Evolutionary conservation across 2,797 vertebrate species (phyloP), one percentile per base, ranked within the genome.

Genomic region (Peromyscus nudipes): DNA sequence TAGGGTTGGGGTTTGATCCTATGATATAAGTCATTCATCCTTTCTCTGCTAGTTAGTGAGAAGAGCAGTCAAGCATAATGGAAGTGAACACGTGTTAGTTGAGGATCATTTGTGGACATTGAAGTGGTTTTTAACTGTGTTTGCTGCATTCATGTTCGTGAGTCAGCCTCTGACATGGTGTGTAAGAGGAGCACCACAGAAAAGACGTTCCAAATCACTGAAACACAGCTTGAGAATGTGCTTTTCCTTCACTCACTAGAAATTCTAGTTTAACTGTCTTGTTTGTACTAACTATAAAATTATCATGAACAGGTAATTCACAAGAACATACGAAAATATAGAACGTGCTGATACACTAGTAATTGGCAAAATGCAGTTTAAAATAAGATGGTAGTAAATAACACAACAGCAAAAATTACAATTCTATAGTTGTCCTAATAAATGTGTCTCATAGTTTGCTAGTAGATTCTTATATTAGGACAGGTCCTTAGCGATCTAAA

Each of bases 1-100:
- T 29, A 43, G 65, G 65, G 6, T n/a, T 76, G 67, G 19, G 14
- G 29, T 87, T 89, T 87, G 52, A 40, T 60, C 37, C 34, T 29
- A 21, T 75, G 62, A 34, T 43, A 7, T 73, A 67, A 31, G 34
- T n/a, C 10, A 34, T 73, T 82, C 90, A 69, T 27, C 34, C 73
- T 82, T 96, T 87, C 49, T 92, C 55, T 84, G 69, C 17, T 69
- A 76, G 71, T 86, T 88, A 90, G 49, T 64, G 14, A 95, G 73
- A 88, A 17, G 29, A 73, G 46, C 29, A 64, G 76, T 23, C 34
- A 60, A 79, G 29, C 82, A 43, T 92, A 83, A 91, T 86, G 82
- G 89, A 0, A 75, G 73, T 40, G 13, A 31, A 65, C 16, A 17
- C 37, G 16, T 46, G n/a, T 93, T 95, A 21, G n/a, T 34, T 94